Evolutionary conservation across 1,140 invertebrate species (phyloP), one percentile per base, ranked within the genome.

Genomic region (Marisa cornuarietis): DNA sequence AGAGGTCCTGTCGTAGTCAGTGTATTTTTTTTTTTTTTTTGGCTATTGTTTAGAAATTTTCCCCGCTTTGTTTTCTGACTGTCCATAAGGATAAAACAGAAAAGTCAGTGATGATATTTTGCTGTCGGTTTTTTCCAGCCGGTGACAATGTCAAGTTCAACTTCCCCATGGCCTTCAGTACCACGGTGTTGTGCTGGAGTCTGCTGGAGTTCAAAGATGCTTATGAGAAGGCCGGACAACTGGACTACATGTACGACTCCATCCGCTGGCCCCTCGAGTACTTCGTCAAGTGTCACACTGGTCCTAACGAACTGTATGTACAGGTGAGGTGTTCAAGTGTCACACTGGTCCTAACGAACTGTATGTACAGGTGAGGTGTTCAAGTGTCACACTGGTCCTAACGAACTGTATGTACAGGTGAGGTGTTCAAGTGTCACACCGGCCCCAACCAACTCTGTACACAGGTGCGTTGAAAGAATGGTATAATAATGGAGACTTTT

Each of bases 111-210:
- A 65, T 42, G 31, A 5, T 42, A 5, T 22, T 22, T 22, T 4
- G 63, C 24, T 65, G 63, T 22, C 20, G 20, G 63, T 4, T 20
- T 65, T 31, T 77, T 66, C 91, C 87, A 88, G 91, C 79, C 74
- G 93, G 93, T n/a, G 93, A 94, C 84, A 93, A 93, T 82, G 93
- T 94, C 0, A 94, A 94, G 87, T 94, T 94, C 83, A 92, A 93
- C 3, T 94, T 94, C 79, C 94, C 94, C 6, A 93, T 94, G 92
- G 93, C 93, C 0, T 92, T 90, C 54, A 92, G 93, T 0, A 93
- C 92, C 0, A 94, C 94, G 0, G 79, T 94, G 4, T 83, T 94
- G 24, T 92, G 93, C 0, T 94, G 93, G 94, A 93, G 94, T 22
- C 86, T 93, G 6, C 83, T 94, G 3, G 92, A 92, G 26, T 94